Base-by-base conservation (phyloP, 2,113 vertebrate genomes). In the Ailuropoda melanoleuca region DNA sequence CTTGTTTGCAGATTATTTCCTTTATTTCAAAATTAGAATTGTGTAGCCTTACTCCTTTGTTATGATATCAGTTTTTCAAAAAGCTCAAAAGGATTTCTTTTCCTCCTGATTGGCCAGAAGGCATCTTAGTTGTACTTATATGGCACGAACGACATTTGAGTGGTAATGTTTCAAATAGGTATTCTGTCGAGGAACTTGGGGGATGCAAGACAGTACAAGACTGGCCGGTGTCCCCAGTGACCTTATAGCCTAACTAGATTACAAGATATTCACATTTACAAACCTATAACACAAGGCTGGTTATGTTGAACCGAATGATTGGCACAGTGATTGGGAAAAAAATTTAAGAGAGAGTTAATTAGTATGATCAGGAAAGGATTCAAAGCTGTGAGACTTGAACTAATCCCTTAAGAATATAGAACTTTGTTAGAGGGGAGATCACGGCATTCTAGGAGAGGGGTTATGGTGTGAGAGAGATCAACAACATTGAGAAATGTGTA, bases 251-350 rank as follows among this genome's bases (percentile, higher is more conserved):
- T 91, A 31, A 37, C n/a, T 95, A 21, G 26, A 84, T 92, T 75
- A 48, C 1, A 92, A n/a, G 6, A 46, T 60, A 92, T 8, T 96
- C 50, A 58, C 34, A 58, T 95, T 95, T 95, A 95, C 23, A 58
- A 88, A 84, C 26, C 29, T 91, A 18, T 0, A 78, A 75, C 23
- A 66, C 18, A 64, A 29, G 31, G 3, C 82, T 60, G 60, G 81
- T 88, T 95, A 50, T 90, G 21, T 85, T 95, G 80, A 96, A 12
- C 75, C 62, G 68, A 88, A 56, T 72, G 37, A 95, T 46, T 83
- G 21, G 26, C 62, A 87, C 39, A 53, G 48, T 93, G 62, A 91
- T 29, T 81, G 34, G 78, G 64, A 68, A 86, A 68, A 39, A 95
- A 95, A 86, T 81, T 90, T 80, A 87, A 75, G 88, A 82, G 66